phyloP scores from a whole-genome alignment of 2,888 invertebrate species.

The Aproaerema taeniolella region DNA sequence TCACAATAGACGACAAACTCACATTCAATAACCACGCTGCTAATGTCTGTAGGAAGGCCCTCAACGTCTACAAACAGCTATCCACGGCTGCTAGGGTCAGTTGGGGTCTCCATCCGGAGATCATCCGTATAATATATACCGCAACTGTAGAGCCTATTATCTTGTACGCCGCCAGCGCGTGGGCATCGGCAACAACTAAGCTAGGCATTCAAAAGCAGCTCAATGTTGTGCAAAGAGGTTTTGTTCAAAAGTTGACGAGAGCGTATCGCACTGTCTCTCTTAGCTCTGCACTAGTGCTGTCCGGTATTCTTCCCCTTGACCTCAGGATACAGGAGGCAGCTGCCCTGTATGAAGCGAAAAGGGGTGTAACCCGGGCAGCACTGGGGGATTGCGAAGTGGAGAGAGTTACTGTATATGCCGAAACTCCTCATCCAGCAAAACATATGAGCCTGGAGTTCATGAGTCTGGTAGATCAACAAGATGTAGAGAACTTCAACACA shows the following conservation, averaged over 20 bases:
- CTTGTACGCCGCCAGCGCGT: not conserved
- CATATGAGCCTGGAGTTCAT: not conserved
- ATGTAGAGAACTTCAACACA: not conserved
- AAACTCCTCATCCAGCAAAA: not conserved
- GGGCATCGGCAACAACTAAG: not conserved
- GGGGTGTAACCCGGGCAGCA: not conserved
- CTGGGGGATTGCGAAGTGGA: not conserved
- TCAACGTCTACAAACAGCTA: not conserved
- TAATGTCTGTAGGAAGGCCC: not conserved
- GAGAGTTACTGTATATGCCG: not conserved
- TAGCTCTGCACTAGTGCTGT: constrained; percentile 5
- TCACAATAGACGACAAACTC: not conserved
- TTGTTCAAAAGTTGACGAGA: not conserved
- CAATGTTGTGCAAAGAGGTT: not conserved
- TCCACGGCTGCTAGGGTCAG: not conserved
- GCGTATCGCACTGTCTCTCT: constrained; percentile 8
- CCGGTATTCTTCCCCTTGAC: constrained; percentile 8
- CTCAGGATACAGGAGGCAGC: constrained; percentile 4
- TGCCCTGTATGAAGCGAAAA: not conserved
- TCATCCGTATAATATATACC: not conserved
- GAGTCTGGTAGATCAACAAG: not conserved
- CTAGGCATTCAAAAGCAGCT: not conserved
- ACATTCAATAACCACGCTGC: constrained; percentile 1
- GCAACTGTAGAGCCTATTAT: not conserved
- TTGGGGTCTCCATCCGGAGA: not conserved